A percentile compares a stretch with the other conserved stretches of the same genome.
These are phyloP conservation scores for Ferrisia virgata DNA, from an alignment of 2,888 invertebrate species.

Conservation along the genomic window DNA sequence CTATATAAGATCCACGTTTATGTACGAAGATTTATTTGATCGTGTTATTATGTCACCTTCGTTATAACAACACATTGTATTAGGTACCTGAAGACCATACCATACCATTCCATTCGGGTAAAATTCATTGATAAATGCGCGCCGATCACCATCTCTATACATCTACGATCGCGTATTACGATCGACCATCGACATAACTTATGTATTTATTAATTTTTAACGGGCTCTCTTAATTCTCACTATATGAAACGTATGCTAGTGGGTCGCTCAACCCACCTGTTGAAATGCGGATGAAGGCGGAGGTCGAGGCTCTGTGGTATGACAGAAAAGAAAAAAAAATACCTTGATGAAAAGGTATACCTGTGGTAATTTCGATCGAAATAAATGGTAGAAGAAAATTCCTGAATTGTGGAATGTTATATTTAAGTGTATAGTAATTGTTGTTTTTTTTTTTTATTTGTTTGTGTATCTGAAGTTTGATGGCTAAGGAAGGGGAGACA, in stretches of 20 bases:
- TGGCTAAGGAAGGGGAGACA: too few relatives aligned
- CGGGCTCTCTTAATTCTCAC: background rate
- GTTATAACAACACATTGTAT: background rate
- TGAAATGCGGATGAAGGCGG: background rate
- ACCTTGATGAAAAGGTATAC: background rate
- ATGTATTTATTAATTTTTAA: conserved; percentile 13
- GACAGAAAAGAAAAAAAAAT: background rate
- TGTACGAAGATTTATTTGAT: background rate
- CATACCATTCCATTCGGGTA: background rate
- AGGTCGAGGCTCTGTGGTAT: background rate
- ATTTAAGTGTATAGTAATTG: too few relatives aligned
- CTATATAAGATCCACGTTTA: background rate
- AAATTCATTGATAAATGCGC: background rate
- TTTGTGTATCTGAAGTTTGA: too few relatives aligned
- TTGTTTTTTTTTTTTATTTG: too few relatives aligned
- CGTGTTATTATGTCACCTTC: background rate
- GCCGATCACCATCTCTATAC: background rate
- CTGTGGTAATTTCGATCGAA: background rate
- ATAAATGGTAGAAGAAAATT: background rate
- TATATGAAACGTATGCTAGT: background rate
- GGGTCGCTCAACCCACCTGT: conserved; percentile 24
- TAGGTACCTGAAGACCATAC: background rate
- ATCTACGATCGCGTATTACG: too few relatives aligned
- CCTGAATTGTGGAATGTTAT: too few relatives aligned
- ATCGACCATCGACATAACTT: background rate